Percentiles rank a stretch among this genome's conserved stretches.
Evolutionary conservation across 2,888 invertebrate genomes (phyloP).

Genomic region (Fragum fragum): DNA sequence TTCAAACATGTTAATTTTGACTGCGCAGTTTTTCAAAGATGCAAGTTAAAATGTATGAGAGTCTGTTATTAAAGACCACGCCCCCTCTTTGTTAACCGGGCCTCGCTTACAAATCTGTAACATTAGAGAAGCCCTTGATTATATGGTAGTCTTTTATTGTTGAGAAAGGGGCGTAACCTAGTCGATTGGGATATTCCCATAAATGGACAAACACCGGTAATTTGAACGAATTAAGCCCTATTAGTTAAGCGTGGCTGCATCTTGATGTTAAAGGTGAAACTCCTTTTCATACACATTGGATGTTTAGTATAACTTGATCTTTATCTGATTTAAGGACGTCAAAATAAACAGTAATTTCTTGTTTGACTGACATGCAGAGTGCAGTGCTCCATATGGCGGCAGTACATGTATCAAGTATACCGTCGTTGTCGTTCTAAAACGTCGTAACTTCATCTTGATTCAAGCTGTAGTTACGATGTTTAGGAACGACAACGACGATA

Average conservation of each 20-base stretch:
- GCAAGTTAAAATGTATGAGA: conserved; percentile 40
- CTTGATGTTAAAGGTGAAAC: conserved; percentile 53
- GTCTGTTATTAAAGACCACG: conserved; percentile 59
- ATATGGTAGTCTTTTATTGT: conserved; percentile 44
- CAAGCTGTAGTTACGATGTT: no score
- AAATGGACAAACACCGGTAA: conserved; percentile 62
- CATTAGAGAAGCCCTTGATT: conserved; percentile 42
- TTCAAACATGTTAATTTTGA: conserved; percentile 61
- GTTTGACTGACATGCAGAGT: not conserved
- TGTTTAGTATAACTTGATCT: not conserved
- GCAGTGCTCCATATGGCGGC: not conserved
- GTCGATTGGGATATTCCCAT: conserved; percentile 59
- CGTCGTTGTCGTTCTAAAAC: no score
- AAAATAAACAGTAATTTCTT: not conserved
- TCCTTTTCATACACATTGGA: conserved; percentile 25
- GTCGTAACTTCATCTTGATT: no score
- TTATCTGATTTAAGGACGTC: conserved; percentile 1
- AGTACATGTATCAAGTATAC: no score
- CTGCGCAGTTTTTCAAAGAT: conserved; percentile 40
- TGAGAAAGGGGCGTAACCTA: conserved; percentile 53
- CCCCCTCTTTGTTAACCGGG: conserved; percentile 55
- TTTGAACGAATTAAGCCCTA: conserved; percentile 65
- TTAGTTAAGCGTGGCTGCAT: conserved; percentile 59
- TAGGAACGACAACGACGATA: no score
- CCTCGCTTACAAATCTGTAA: conserved; percentile 54